These are phyloP conservation scores for Etheostoma perlongum DNA, from an alignment of 2,797 vertebrate genomes.

Conservation along the genomic window DNA sequence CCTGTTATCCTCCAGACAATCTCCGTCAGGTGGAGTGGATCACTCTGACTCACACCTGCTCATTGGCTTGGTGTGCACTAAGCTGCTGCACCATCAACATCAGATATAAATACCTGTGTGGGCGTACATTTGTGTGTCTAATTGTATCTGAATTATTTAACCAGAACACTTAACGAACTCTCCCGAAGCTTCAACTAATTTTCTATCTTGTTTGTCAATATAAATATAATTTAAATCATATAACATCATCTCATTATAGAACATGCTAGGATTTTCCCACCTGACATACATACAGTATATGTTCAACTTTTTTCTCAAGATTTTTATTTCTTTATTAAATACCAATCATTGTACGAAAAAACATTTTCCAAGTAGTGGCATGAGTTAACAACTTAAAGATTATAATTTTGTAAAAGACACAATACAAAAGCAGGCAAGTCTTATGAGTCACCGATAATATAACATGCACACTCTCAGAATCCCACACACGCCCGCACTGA, in stretches of 20 bases:
- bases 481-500: constrained; percentile 11
- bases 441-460: constrained; percentile 56
- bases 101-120: constrained; percentile 59
- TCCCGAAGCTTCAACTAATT: constrained; percentile 32
- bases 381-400: constrained; percentile 55
- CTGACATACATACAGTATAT: background rate
- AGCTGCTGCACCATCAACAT: constrained; percentile 53
- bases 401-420: constrained; percentile 61
- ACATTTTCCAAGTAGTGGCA: constrained; percentile 60
- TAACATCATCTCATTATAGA: constrained; percentile 29
- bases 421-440: constrained; percentile 71
- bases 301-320: constrained; percentile 36
- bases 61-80: constrained; percentile 68
- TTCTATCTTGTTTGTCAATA: background rate
- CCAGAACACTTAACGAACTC: constrained; percentile 18
- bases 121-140: constrained; percentile 37
- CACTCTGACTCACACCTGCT: constrained; percentile 33
- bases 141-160: constrained; percentile 53
- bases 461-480: constrained; percentile 57
- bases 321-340: constrained; percentile 80
- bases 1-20: constrained; percentile 50
- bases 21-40: constrained; percentile 60
- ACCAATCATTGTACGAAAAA: constrained; percentile 73
- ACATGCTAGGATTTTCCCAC: constrained; percentile 1
- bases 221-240: constrained; percentile 1